Percentiles rank a stretch among this genome's conserved stretches.
phyloP scores from a whole-genome alignment of 2,797 vertebrate species.

The Sardinella longiceps region DNA sequence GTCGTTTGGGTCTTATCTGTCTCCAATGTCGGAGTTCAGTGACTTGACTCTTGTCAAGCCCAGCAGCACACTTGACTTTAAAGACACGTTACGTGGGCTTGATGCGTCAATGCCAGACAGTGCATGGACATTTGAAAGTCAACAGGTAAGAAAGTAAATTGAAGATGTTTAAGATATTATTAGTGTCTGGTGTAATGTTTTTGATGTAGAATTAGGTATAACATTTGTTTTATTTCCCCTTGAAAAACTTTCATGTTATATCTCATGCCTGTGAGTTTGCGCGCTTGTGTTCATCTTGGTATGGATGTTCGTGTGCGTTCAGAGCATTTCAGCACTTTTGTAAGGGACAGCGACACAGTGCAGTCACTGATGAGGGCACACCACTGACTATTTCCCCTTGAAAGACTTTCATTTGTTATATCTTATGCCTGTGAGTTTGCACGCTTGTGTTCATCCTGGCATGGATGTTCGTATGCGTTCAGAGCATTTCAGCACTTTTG shows the following conservation, averaged over 20 bases:
- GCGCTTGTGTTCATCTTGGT: background rate
- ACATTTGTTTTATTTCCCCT: no score
- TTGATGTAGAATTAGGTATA: no score
- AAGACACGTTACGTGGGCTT: slow-evolving; percentile 46
- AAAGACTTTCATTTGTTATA: no score
- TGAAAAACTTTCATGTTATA: no score
- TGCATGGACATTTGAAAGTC: slow-evolving; percentile 60
- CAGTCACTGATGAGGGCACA: background rate
- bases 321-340: background rate
- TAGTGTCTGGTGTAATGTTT: no score
- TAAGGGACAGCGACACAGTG: background rate
- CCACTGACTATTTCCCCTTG: no score
- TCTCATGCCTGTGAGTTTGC: background rate
- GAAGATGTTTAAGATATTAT: no score
- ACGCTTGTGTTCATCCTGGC: no score
- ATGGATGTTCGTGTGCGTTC: background rate
- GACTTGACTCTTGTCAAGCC: slow-evolving; percentile 48
- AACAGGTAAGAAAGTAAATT: slow-evolving; percentile 72
- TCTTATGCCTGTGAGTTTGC: no score
- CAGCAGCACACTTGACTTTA: slow-evolving; percentile 51
- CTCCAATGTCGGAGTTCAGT: slow-evolving; percentile 50
- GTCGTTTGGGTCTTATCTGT: slow-evolving; percentile 50
- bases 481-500: no score
- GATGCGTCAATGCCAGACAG: slow-evolving; percentile 53
- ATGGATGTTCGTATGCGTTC: no score